These are phyloP conservation scores for Monodelphis domestica DNA, from an alignment of 2,797 vertebrate genomes.

Conservation along the genomic window DNA sequence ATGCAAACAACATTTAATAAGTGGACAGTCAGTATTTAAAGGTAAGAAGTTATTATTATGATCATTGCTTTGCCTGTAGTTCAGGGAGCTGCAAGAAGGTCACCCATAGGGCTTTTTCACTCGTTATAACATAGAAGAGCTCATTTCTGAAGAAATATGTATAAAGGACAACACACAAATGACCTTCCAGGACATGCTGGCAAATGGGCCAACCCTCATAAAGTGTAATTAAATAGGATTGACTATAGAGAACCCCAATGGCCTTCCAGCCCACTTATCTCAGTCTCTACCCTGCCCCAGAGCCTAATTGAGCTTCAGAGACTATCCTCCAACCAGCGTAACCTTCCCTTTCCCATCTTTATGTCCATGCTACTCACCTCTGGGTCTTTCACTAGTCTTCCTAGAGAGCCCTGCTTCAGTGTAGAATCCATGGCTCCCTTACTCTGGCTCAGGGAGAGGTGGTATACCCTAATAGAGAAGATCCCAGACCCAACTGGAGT, in stretches of 20 bases:
- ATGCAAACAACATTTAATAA: background rate
- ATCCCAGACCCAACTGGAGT: background rate
- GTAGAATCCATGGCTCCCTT: background rate
- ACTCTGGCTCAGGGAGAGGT: background rate
- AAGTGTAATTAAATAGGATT: background rate
- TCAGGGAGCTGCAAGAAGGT: background rate
- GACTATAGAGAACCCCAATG: background rate
- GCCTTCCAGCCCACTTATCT: background rate
- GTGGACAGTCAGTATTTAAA: background rate
- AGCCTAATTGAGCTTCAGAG: background rate
- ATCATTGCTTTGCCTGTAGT: background rate
- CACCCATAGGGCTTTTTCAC: background rate
- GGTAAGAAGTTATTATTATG: background rate
- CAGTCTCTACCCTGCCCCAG: background rate
- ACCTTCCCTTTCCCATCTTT: background rate
- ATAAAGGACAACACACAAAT: background rate
- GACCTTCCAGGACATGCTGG: background rate
- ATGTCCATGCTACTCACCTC: background rate
- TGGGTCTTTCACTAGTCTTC: background rate
- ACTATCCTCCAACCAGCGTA: background rate
- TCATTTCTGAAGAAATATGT: background rate
- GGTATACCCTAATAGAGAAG: background rate
- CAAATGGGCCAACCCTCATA: background rate
- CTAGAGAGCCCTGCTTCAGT: background rate
- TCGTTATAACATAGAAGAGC: background rate